Base-by-base conservation (phyloP, 2,113 vertebrate species). In the Lutjanus erythropterus region DNA sequence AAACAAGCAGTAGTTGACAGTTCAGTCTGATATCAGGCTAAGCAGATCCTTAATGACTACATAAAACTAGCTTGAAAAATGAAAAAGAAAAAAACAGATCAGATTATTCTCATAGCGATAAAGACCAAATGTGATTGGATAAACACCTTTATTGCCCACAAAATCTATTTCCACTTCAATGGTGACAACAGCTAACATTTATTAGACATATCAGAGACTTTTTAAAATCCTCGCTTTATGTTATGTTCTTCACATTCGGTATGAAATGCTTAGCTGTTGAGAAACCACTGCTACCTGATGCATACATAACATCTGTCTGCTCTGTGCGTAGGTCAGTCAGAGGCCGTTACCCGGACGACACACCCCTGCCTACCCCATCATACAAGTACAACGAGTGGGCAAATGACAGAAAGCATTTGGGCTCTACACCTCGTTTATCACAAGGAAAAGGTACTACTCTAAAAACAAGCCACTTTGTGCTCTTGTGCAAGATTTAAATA, bases 311-410 rank as follows among this genome's bases (percentile, higher is more conserved):
- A 6, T 35, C 25, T 42, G 10, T 73, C 39, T 87, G 16, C 46
- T 55, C 11, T 16, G 23, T 78, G 49, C 55, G 7, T 84, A 99
- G 98, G 93, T 99, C 97, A 76, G 89, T 95, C 61, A 97, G 95
- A 92, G 95, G 95, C 83, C 96, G 93, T 33, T 98, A 97, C 84
- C 89, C 93, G 0, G 97, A 97, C 0, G 97, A 98, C 88, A 97
- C 97, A 0, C 98, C 98, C 0, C 80, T 99, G 61, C 98, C 97
- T 0, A 99, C 98, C 0, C 98, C 98, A 0, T 98, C 98, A 0
- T 99, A 99, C 86, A 99, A 99, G 78, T 99, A 98, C 91, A 99
- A 99, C 0, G 98, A 99, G 39, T 99, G 98, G 98, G 98, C 98
- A 4, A 97, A 97, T 21, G 97, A 99, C 88, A 94, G 97, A 68